Evolutionary conservation across 2,797 vertebrate species (phyloP), one percentile per base, ranked within the genome.

Genomic region (Artibeus jamaicensis): DNA sequence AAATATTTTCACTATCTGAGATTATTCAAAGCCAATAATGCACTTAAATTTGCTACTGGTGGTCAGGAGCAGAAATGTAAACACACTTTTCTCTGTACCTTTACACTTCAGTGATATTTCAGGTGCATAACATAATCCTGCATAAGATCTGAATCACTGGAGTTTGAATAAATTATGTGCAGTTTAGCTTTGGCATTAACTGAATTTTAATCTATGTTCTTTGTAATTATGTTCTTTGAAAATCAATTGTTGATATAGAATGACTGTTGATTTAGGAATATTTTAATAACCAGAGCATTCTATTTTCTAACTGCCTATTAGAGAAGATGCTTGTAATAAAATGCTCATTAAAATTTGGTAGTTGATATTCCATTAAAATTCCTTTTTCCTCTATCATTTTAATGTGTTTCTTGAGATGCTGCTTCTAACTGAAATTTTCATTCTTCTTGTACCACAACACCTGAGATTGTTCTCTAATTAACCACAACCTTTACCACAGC

Each of bases 211-310:
- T 79, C 14, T 84, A 48, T 65, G 48, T 55, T 44, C n/a, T n/a
- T n/a, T n/a, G n/a, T n/a, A n/a, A n/a, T n/a, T n/a, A n/a, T n/a
- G 86, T 48, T 89, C 67, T 95, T 97, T 85, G 74, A 68, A 97
- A 95, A 92, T 82, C 55, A 78, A n/a, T 79, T 90, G 48, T 85
- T 92, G 78, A 73, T 83, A 46, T 19, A 92, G 55, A 95, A 24
- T 22, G 78, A 79, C 59, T 95, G 42, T 85, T 32, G 93, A 67
- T 57, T 74, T 22, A 78, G 34, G 48, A 79, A 81, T 86, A 92
- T 14, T 89, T 94, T 42, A 93, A 55, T 57, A 77, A 78, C 19
- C 7, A 84, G 70, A 90, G 62, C 11, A 93, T n/a, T 34, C 37
- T 92, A 86, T 83, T 86, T 97, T 37, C 48, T 93, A 93, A 86